A percentile compares a stretch with the other conserved stretches of the same genome.
Conservation (phyloP, 2,888 invertebrate species). For the Eremobia ochroleuca region DNA sequence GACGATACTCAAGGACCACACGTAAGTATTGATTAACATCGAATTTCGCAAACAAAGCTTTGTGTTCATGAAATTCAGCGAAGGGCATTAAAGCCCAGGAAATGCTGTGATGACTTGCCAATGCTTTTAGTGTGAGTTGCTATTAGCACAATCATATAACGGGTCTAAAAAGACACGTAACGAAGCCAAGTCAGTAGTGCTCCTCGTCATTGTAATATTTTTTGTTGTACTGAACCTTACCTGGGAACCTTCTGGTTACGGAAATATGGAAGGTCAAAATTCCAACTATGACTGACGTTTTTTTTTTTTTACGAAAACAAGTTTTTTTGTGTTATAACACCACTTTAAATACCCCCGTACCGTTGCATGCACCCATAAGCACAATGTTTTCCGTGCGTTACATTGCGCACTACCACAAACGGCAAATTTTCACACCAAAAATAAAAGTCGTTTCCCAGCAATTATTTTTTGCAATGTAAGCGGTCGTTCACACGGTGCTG, state of each 20-base stretch:
- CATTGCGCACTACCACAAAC: background rate
- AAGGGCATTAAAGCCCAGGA: too few species aligned
- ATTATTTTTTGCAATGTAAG: background rate
- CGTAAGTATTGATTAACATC: conserved; percentile 90
- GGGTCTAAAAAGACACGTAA: background rate
- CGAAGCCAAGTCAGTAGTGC: background rate
- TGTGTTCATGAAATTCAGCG: background rate
- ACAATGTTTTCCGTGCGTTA: background rate
- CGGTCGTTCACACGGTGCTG: too few species aligned
- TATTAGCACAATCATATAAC: background rate
- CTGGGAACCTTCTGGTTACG: background rate
- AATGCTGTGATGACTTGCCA: background rate
- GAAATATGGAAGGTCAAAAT: background rate
- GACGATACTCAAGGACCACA: conserved; percentile 95
- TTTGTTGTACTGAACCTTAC: background rate
- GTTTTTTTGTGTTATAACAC: background rate
- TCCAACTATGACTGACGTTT: background rate
- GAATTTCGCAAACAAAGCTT: background rate
- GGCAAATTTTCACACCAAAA: background rate
- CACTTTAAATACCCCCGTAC: background rate
- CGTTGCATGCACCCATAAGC: background rate
- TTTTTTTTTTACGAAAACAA: background rate
- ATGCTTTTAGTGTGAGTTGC: background rate
- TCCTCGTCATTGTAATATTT: too few species aligned
- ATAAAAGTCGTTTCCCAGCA: background rate